Base-by-base conservation (phyloP, 2,113 vertebrate species). In the Prinia subflava region DNA sequence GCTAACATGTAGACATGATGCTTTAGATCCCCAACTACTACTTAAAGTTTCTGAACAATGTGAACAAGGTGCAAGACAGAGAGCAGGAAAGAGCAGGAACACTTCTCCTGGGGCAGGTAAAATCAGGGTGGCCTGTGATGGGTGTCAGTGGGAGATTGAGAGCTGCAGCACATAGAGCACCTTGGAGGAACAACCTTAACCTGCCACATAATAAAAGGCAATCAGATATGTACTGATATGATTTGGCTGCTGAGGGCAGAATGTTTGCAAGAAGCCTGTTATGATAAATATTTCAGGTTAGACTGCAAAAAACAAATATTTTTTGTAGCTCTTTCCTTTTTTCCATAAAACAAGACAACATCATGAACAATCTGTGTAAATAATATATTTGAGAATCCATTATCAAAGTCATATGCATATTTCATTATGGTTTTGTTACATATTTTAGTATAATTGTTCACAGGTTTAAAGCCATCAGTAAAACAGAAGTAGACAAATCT, bases 301-400 rank as follows among this genome's bases (percentile, higher is more conserved):
- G 67, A 49, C 27, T 87, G 47, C 28, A 60, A 95, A 83, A 87
- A 94, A n/a, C n/a, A 89, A 95, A 63, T 81, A 90, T 7, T 95
- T 97, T 91, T 74, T 91, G 78, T 24, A 39, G 41, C 56, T 67
- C 77, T 68, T 93, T 65, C 27, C 49, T 83, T 90, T 93, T 97
- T 92, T n/a, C 71, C 49, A 60, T 67, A 56, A 91, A 91, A 90
- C 56, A 93, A 82, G 52, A 87, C 65, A 95, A 70, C 95, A 90
- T 33, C 74, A 50, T 39, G 82, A 83, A 89, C 56, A 96, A 90
- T 94, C 63, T 80, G 63, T 56, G 70, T 96, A 95, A 96, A 94
- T 97, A 97, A 96, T 83, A 80, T 75, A 97, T 96, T 46, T 74
- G 50, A 89, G 76, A 92, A 71, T 53, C 87, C 95, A 94, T 96